These are phyloP conservation scores for Scytalopus superciliaris DNA, from an alignment of 2,113 vertebrate species.

Conservation along the genomic window DNA sequence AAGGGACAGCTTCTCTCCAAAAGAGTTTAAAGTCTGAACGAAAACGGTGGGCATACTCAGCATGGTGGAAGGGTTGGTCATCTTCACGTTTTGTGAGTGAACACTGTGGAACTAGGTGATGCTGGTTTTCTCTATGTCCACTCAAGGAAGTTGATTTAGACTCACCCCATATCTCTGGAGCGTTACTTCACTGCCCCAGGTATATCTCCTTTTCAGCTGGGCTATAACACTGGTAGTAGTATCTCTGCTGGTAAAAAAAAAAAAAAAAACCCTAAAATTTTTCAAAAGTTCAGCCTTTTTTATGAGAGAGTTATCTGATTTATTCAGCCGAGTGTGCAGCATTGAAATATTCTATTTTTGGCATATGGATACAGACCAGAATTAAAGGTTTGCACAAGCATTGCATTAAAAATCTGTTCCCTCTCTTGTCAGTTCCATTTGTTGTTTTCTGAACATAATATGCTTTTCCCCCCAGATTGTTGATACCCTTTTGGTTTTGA, in stretches of 20 bases:
- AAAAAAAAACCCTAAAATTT: background rate
- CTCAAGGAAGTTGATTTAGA: background rate
- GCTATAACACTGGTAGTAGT: background rate
- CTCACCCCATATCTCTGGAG: background rate
- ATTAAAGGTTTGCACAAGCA: background rate
- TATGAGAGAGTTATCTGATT: background rate
- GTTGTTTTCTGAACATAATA: background rate
- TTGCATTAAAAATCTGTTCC: background rate
- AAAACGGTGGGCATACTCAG: background rate
- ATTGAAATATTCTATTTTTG: background rate
- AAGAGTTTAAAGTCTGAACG: background rate
- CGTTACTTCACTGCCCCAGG: background rate
- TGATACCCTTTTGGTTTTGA: background rate
- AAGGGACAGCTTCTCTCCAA: background rate
- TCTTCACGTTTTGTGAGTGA: background rate
- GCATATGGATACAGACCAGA: background rate
- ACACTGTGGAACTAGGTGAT: background rate
- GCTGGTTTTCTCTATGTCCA: fast-evolving
- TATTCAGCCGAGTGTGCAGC: background rate
- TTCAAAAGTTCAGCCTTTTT: background rate
- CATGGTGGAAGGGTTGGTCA: background rate
- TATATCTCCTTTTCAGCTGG: background rate
- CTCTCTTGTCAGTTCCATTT: background rate
- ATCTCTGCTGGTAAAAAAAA: background rate
- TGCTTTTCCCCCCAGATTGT: background rate